These are phyloP conservation scores for Melanogrammus aeglefinus DNA, from an alignment of 2,797 vertebrate species.

Conservation along the genomic window DNA sequence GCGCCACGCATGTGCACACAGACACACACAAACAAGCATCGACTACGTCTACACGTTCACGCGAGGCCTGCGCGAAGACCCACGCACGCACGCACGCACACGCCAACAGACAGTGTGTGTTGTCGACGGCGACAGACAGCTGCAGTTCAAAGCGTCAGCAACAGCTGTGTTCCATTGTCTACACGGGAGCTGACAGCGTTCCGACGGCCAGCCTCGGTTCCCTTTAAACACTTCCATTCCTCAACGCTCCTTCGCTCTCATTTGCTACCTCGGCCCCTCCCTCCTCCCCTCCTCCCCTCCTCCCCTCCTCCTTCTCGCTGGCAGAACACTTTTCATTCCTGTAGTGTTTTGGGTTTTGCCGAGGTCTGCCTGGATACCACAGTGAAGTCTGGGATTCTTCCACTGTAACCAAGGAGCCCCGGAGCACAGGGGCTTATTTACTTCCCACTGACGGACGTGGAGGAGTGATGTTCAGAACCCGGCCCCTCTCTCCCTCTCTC, in stretches of 20 bases:
- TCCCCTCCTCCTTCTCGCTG: conserved; percentile 23
- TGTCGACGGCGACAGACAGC: conserved; percentile 44
- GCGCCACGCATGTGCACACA: neutral
- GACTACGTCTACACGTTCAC: too few species aligned
- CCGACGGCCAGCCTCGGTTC: conserved; percentile 45
- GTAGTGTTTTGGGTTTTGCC: conserved; percentile 56
- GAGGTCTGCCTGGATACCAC: conserved; percentile 66
- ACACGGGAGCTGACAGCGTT: conserved; percentile 55
- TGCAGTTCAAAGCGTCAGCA: conserved; percentile 60
- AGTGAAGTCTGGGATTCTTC: conserved; percentile 51
- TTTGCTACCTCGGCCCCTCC: conserved; percentile 25
- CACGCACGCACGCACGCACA: neutral
- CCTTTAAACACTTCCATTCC: conserved; percentile 62
- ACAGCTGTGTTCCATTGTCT: conserved; percentile 66
- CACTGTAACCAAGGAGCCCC: conserved; percentile 43
- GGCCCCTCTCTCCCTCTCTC: too few species aligned
- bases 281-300: conserved; percentile 31
- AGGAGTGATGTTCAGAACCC: too few species aligned
- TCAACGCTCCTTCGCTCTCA: conserved; percentile 50
- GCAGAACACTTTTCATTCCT: conserved; percentile 57
- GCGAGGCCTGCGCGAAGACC: too few species aligned
- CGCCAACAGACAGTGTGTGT: too few species aligned
- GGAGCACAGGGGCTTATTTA: conserved; percentile 38
- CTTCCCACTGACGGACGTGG: conserved; percentile 37
- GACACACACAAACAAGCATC: neutral